phyloP scores from a whole-genome alignment of 1,140 invertebrate genomes.

The Drosophila burlai region DNA sequence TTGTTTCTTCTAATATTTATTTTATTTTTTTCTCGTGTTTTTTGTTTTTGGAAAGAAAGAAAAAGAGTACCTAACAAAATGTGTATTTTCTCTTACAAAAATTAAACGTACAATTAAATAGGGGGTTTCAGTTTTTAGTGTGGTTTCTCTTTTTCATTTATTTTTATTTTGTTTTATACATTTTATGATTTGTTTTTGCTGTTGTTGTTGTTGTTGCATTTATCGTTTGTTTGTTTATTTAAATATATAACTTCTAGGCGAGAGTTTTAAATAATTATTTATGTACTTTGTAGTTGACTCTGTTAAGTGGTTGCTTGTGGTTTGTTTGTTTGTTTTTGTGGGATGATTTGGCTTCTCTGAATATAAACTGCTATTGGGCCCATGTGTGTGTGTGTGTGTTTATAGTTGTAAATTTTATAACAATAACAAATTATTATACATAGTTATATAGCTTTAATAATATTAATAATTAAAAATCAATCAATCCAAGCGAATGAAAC shows the following conservation, averaged over 20 bases:
- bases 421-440: constrained; percentile 79
- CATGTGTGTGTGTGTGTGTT: constrained; percentile 56
- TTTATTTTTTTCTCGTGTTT: constrained; percentile 48
- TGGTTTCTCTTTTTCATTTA: constrained; percentile 45
- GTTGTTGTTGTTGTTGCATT: constrained; percentile 39
- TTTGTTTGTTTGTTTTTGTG: constrained; percentile 11
- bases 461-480: constrained; percentile 69
- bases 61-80: constrained; percentile 71
- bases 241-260: constrained; percentile 63
- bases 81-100: constrained; percentile 61
- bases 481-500: constrained; percentile 51
- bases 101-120: constrained; percentile 72
- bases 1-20: constrained; percentile 57
- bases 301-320: constrained; percentile 46
- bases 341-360: constrained; percentile 71
- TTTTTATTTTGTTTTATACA: constrained; percentile 36
- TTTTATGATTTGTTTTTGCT: constrained; percentile 50
- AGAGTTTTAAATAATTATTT: constrained; percentile 65
- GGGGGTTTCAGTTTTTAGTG: constrained; percentile 50
- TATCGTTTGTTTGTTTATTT: constrained; percentile 39
- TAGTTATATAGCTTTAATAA: constrained; percentile 74
- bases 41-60: constrained; percentile 60
- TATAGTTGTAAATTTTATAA: constrained; percentile 70
- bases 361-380: constrained; percentile 62
- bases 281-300: constrained; percentile 67